Evolutionary conservation across 2,113 vertebrate species (phyloP), one percentile per base, ranked within the genome.

Genomic region (Scalopus aquaticus): DNA sequence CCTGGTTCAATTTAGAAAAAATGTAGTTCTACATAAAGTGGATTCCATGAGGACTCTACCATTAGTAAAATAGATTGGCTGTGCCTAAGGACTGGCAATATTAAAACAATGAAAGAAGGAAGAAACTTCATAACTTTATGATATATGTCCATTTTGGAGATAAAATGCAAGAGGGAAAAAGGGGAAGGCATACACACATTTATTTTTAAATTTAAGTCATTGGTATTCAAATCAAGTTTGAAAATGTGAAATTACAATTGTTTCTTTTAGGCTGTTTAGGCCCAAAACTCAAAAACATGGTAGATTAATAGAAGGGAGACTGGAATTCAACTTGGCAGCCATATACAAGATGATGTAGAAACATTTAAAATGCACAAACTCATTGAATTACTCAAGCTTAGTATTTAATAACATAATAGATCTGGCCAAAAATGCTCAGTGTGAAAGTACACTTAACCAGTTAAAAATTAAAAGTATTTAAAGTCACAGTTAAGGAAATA

Each of bases 291-390:
- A 91, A 42, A 80, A 91, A 91, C 17, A 87, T 74, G 81, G 20
- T 65, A 86, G 77, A 12, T 44, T 95, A 82, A 24, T 89, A 85
- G 1, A 97, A 90, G 11, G 3, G 44, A 54, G 72, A 32, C 92
- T 88, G 72, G 85, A 96, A 95, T 95, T 94, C 58, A 92, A 30
- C 39, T 91, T 54, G 56, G 46, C 19, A 69, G 30, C n/a, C 56
- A 70, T 32, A 77, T 73, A 49, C 44, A 77, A 93, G 67, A 35
- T 92, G 86, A 90, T 76, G 22, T 19, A 65, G 84, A 49, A 93
- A 76, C 20, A 91, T 65, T 95, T 79, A 77, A 87, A 96, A 97
- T 93, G 46, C 15, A 92, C 3, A 91, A 78, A 97, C 16, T 79
- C 86, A 24, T 54, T 91, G 74, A 96, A 93, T 76, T 90, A 2